Evolutionary conservation across 2,888 invertebrate species (phyloP).

Genomic region (Mallateleia sp.): DNA sequence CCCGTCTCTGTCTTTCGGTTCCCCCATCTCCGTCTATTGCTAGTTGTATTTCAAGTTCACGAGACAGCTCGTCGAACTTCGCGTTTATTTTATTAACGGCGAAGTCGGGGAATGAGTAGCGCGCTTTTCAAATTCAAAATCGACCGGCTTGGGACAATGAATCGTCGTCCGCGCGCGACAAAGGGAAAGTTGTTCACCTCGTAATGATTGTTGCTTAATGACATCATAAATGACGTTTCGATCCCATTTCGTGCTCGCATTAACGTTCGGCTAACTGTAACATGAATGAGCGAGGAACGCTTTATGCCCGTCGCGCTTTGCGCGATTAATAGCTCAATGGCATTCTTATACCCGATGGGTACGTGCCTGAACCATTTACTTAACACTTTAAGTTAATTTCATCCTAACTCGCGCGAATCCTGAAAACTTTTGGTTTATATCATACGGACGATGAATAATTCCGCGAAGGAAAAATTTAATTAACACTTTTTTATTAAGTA

Average conservation of each 20-base stretch:
- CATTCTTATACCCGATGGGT: constrained; percentile 68
- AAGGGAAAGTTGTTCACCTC: constrained; percentile 78
- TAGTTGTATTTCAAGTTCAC: constrained; percentile 42
- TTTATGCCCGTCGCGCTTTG: constrained; percentile 59
- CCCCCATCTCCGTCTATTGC: background rate
- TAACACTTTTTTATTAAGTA: constrained; percentile 26
- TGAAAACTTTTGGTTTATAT: constrained; percentile 46
- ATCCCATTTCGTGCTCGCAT: constrained; percentile 65
- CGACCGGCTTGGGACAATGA: constrained; percentile 26
- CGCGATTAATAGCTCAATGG: constrained; percentile 73
- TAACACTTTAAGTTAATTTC: constrained; percentile 70
- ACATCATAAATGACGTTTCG: constrained; percentile 73
- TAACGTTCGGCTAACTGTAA: constrained; percentile 61
- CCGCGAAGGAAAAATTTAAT: constrained; percentile 45
- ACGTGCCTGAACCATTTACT: constrained; percentile 71
- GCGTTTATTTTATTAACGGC: constrained; percentile 15
- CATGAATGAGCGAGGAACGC: constrained; percentile 68
- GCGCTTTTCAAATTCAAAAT: constrained; percentile 20
- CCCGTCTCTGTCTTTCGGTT: background rate
- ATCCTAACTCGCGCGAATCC: constrained; percentile 39
- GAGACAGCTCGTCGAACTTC: constrained; percentile 21
- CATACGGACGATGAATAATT: constrained; percentile 44
- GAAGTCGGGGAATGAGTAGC: constrained; percentile 7
- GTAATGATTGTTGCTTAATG: constrained; percentile 75
- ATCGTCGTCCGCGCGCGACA: constrained; percentile 55